Conservation (phyloP, 1,140 invertebrate species). For the Leguminivora glycinivorella region DNA sequence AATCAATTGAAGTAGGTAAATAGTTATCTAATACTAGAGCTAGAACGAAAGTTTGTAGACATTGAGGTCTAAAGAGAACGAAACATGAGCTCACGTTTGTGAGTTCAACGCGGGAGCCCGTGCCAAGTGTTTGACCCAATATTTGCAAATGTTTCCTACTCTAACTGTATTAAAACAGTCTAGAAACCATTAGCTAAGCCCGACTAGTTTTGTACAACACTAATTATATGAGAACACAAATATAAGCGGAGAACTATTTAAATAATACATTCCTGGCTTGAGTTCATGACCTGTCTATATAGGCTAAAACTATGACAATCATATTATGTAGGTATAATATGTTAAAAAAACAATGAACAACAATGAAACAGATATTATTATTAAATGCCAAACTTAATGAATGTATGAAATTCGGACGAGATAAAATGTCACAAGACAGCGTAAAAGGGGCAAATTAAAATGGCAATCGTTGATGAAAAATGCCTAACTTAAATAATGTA, state of each 20-base stretch:
- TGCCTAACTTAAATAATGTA: no score
- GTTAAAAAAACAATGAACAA: no score
- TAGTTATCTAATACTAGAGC: no score
- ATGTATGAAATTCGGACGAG: no score
- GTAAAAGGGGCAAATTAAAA: no score
- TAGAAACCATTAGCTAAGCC: neutral
- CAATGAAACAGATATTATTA: no score
- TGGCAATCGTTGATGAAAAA: no score
- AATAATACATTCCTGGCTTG: neutral
- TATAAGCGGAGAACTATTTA: neutral
- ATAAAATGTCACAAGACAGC: no score
- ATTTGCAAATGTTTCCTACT: conserved; percentile 5
- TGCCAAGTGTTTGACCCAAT: neutral
- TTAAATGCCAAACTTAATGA: no score
- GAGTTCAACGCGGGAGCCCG: neutral
- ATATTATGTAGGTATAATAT: no score
- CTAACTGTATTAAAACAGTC: neutral
- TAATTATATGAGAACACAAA: conserved; percentile 4
- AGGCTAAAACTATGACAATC: neutral
- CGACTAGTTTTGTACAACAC: neutral
- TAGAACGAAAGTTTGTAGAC: no score
- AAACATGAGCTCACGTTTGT: neutral
- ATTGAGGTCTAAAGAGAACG: neutral
- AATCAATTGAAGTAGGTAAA: no score
- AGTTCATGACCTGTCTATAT: neutral